These are phyloP conservation scores for Genyomyrus donnyi DNA, from an alignment of 2,113 vertebrate genomes.

Conservation along the genomic window DNA sequence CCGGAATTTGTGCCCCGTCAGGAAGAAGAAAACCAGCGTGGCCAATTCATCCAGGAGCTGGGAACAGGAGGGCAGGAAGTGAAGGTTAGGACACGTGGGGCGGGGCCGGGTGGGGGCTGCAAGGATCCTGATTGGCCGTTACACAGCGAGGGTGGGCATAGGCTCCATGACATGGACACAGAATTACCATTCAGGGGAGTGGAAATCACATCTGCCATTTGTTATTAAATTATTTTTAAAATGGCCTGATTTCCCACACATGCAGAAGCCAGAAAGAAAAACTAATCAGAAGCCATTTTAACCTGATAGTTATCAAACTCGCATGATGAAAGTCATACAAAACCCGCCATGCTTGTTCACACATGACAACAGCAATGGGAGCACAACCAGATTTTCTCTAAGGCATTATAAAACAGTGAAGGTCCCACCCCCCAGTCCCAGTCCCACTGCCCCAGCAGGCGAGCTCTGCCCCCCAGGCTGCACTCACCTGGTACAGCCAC, in stretches of 20 bases:
- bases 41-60: conserved; percentile 77
- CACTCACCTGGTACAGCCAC: conserved; percentile 77
- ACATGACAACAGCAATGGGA: neutral
- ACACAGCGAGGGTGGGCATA: neutral
- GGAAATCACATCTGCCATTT: neutral
- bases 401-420: neutral
- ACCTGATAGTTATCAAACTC: neutral
- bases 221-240: neutral
- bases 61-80: neutral
- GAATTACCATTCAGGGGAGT: neutral
- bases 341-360: neutral
- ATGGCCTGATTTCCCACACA: neutral
- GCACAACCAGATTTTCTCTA: neutral
- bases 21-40: conserved; percentile 72
- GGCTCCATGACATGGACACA: neutral
- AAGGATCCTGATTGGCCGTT: neutral
- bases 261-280: neutral
- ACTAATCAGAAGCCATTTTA: neutral
- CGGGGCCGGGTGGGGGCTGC: neutral
- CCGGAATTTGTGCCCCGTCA: conserved; percentile 79
- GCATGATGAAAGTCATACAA: neutral
- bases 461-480: neutral
- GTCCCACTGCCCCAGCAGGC: neutral
- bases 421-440: neutral
- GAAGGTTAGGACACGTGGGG: neutral